Conservation (phyloP, 2,888 invertebrate genomes). For the Eilema depressum region DNA sequence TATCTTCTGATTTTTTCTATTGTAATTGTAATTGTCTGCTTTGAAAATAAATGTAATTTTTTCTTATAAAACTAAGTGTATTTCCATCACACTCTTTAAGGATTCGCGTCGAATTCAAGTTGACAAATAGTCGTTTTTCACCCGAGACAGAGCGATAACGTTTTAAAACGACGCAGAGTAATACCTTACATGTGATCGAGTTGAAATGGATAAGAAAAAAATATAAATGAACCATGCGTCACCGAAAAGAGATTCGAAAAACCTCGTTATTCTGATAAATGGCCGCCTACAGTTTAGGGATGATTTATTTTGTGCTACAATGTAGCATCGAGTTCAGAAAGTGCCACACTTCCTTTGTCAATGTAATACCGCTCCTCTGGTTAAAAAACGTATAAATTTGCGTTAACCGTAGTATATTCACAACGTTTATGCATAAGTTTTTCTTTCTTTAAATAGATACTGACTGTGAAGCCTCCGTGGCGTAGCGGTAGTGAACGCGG, state of each 20-base stretch:
- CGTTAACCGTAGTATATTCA: background rate
- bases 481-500: too few relatives aligned
- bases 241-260: conserved; percentile 82
- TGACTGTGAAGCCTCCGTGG: too few relatives aligned
- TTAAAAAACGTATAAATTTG: background rate
- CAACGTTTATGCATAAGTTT: too few relatives aligned
- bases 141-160: conserved; percentile 76
- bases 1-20: background rate
- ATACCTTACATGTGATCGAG: conserved; percentile 81
- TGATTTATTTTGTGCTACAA: conserved; percentile 25
- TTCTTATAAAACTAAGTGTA: conserved; percentile 16
- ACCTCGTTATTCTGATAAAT: conserved; percentile 85
- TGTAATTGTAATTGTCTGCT: background rate
- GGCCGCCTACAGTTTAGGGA: conserved; percentile 71
- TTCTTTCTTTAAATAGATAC: too few relatives aligned
- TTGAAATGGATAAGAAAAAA: conserved; percentile 82
- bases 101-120: conserved; percentile 54
- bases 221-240: conserved; percentile 84
- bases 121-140: conserved; percentile 78
- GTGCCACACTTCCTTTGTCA: background rate
- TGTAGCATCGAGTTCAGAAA: background rate
- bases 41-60: background rate
- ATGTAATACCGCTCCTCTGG: background rate
- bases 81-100: conserved; percentile 22
- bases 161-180: conserved; percentile 77